Evolutionary conservation across 2,113 vertebrate species (phyloP), one percentile per base, ranked within the genome.

Genomic region (Triplophysa siluroides): DNA sequence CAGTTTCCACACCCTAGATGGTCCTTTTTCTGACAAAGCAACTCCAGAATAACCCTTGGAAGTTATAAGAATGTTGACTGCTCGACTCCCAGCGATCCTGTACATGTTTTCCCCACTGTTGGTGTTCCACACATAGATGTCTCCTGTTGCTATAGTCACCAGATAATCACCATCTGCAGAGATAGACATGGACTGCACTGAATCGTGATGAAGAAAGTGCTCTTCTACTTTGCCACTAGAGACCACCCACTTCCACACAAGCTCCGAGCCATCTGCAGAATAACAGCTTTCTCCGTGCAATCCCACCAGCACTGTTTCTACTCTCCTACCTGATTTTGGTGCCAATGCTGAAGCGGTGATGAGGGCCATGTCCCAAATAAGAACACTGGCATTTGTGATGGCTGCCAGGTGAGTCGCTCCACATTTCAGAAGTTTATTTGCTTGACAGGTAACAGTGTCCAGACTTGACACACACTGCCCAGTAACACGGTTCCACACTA

Each of bases 381-480:
- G 85, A 75, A 94, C 71, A 18, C 91, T 89, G 16, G 83, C 81
- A 3, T 14, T 43, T 68, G 83, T 58, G 23, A 93, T 86, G n/a
- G 88, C 90, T 65, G 89, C 67, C 0, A 93, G 50, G 23, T 54
- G 56, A 62, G 85, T 78, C n/a, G 86, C 84, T 61, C 83, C 60
- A 6, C 61, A 81, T 85, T 88, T 92, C 64, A 92, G 62, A 52
- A 94, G 88, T 1, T 77, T 71, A 0, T 70, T 58, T 8, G 88
- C 79, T 43, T 62, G 70, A 8, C 47, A 66, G 56, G 58, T 54
- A 24, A 78, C 81, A 11, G 79, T 76, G 61, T 90, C 84, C 56
- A 95, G 87, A 26, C 88, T 90, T 19, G 93, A 87, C 60, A 95
- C 82, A 67, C 93, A 94, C 41, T 93, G 87, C 9, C 93, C 94